Base-by-base conservation (phyloP, 2,797 vertebrate species). In the Lepilemur septentrionalis region DNA sequence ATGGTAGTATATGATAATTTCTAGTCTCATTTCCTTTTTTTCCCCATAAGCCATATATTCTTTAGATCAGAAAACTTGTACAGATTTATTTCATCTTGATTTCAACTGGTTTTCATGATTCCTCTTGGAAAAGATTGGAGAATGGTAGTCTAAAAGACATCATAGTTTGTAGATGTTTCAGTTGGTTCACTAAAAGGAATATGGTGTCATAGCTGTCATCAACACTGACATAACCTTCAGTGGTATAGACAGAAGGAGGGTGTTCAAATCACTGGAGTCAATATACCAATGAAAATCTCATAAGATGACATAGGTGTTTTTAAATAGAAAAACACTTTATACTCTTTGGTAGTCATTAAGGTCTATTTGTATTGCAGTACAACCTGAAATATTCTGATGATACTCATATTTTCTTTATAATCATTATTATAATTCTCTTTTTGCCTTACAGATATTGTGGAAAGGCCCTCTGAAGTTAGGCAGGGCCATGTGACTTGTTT, bases 41-140 rank as follows among this genome's bases (percentile, higher is more conserved):
- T 28, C 17, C 52, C 48, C 5, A 28, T 57, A 15, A 0, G 18
- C 50, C 3, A 28, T 52, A 20, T 76, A 5, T 72, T 46, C 15
- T 86, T 73, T 75, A 32, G 2, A 43, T 86, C 2, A 46, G 30
- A 86, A 70, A 38, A 11, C 7, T 35, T 61, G 7, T 20, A 65
- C 38, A 78, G 55, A 76, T 67, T 93, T 46, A 80, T 89, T 96
- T 95, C 50, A 50, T 83, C 8, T 69, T 89, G 30, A 78, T 82
- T 95, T 93, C 17, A 79, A n/a, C 4, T 23, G 6, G 28, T 35
- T 91, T 4, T 15, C 7, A 20, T 23, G 3, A n/a, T 57, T 63
- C 7, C 2, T 83, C 35, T 32, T 48, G n/a, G 61, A 46, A 84
- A 89, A 72, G 17, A 2, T 12, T 79, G 52, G 28, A 22, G 30